Evolutionary conservation across 53 echinoderm and acorn worm species (phyloP).

Genomic region (Patiria pectinifera): DNA sequence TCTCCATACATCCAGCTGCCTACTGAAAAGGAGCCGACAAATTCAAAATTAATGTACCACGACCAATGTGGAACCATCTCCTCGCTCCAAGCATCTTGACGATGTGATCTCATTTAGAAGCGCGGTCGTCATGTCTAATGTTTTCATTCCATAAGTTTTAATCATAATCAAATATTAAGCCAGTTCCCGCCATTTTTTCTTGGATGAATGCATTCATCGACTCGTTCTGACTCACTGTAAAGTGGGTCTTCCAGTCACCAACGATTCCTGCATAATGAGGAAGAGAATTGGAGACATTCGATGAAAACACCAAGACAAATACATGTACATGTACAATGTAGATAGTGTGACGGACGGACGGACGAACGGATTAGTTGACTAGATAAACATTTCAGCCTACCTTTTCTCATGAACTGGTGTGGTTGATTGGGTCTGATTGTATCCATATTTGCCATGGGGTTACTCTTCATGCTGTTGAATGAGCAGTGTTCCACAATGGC

Average conservation of each 20-base stretch:
- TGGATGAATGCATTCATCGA: conserved; percentile 24
- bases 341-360: neutral
- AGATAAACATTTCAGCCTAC: neutral
- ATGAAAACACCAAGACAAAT: neutral
- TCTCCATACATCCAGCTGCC: no score
- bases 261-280: conserved; percentile 24
- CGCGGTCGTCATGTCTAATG: no score
- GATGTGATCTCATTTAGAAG: no score
- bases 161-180: conserved; percentile 26
- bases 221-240: conserved; percentile 45
- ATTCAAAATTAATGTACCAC: no score
- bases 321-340: no score
- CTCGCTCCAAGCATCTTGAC: no score
- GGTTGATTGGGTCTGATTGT: neutral
- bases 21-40: no score
- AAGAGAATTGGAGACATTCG: neutral
- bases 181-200: conserved; percentile 23
- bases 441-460: conserved; percentile 34
- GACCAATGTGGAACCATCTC: no score
- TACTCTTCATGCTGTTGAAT: conserved; percentile 48
- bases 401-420: conserved; percentile 51
- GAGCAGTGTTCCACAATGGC: conserved; percentile 32
- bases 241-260: conserved; percentile 58
- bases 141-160: neutral
- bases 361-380: neutral